Conservation (phyloP, 2,888 invertebrate genomes). For the Cataglyphis cursor region DNA sequence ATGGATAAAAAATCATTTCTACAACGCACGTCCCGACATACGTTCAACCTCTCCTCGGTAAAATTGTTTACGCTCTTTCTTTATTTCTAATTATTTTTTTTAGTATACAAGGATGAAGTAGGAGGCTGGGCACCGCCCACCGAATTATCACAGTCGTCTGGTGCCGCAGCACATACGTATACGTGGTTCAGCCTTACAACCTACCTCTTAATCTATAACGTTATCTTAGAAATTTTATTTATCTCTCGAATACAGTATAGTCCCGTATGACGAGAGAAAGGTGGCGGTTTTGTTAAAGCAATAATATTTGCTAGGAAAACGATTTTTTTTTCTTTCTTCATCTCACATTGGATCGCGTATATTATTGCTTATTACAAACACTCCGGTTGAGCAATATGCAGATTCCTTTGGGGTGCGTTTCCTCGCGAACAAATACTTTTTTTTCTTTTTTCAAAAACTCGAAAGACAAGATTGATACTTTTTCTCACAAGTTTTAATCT, state of each 20-base stretch:
- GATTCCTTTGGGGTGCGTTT: not conserved
- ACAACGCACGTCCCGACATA: constrained; percentile 72
- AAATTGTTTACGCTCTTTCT: constrained; percentile 69
- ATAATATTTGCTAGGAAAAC: constrained; percentile 38
- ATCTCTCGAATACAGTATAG: constrained; percentile 76
- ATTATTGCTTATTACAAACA: constrained; percentile 72
- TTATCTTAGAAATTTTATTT: constrained; percentile 67
- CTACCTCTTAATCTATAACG: constrained; percentile 83
- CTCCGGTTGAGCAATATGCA: constrained; percentile 44
- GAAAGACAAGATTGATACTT: not conserved
- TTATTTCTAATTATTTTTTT: constrained; percentile 67
- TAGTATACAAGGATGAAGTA: constrained; percentile 86
- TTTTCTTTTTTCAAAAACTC: not conserved
- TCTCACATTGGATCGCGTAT: constrained; percentile 39
- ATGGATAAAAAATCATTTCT: constrained; percentile 67
- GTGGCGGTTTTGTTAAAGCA: constrained; percentile 57
- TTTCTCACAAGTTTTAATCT: not conserved
- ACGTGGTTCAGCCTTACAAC: constrained; percentile 87
- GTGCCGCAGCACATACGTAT: constrained; percentile 87
- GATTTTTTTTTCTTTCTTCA: constrained; percentile 57
- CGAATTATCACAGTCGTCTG: constrained; percentile 87
- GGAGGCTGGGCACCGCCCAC: constrained; percentile 87
- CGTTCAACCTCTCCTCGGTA: constrained; percentile 77
- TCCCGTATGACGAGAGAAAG: constrained; percentile 72
- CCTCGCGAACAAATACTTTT: not conserved